Evolutionary conservation across 1,140 invertebrate genomes (phyloP).

Genomic region (Drosophila ironensis): DNA sequence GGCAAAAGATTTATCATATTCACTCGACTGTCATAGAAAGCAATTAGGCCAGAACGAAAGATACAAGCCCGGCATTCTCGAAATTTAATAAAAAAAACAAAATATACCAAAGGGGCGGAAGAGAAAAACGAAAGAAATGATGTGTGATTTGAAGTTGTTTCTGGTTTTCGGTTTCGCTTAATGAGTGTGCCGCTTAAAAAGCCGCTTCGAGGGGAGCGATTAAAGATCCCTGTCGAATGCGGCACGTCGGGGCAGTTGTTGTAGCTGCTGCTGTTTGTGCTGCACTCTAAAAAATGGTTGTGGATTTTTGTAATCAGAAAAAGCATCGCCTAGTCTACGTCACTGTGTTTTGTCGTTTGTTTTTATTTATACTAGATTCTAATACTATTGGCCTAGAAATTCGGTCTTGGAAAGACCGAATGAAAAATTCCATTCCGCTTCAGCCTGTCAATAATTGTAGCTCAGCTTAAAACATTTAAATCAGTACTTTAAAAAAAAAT

Average conservation of each 20-base stretch:
- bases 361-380: too few species aligned
- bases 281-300: slow-evolving; percentile 1
- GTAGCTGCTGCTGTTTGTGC: slow-evolving; percentile 16
- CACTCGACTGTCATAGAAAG: slow-evolving; percentile 79
- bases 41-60: slow-evolving; percentile 68
- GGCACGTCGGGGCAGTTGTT: slow-evolving; percentile 29
- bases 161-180: slow-evolving; percentile 54
- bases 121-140: slow-evolving; percentile 49
- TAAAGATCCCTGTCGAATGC: slow-evolving; percentile 56
- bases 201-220: slow-evolving; percentile 50
- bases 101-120: slow-evolving; percentile 14
- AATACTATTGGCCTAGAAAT: too few species aligned
- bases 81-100: slow-evolving; percentile 65
- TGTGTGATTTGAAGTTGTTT: slow-evolving; percentile 69
- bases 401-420: too few species aligned
- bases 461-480: too few species aligned
- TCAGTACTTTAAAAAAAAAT: too few species aligned
- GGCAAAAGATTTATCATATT: slow-evolving; percentile 75
- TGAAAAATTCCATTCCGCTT: too few species aligned
- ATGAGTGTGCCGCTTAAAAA: slow-evolving; percentile 55
- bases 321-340: too few species aligned
- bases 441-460: too few species aligned
- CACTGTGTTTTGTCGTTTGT: too few species aligned
- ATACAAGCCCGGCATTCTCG: slow-evolving; percentile 57
- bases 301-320: too few species aligned